Conservation (phyloP, 2,888 invertebrate genomes). For the Meiosimyza platycephala region DNA sequence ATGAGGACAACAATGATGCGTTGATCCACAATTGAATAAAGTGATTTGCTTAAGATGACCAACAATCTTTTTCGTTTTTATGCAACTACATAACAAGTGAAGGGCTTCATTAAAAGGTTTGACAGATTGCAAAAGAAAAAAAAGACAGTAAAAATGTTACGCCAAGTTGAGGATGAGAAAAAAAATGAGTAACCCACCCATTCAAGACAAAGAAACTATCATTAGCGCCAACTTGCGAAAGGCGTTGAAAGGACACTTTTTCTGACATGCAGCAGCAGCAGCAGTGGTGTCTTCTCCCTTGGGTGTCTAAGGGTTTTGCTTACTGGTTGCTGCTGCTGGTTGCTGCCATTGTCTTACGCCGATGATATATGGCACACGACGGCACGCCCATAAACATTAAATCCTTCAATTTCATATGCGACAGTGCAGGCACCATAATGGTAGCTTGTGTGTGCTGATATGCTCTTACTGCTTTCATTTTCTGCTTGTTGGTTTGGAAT, state of each 20-base stretch:
- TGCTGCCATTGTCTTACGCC: conserved; percentile 34
- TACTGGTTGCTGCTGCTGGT: neutral
- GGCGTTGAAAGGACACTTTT: conserved; percentile 40
- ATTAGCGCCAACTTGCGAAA: conserved; percentile 7
- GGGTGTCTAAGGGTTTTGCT: neutral
- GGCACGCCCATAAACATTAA: conserved; percentile 50
- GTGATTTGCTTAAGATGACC: conserved; percentile 40
- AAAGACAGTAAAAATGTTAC: neutral
- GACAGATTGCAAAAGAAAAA: conserved; percentile 27
- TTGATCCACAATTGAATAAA: conserved; percentile 38
- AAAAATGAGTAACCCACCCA: neutral
- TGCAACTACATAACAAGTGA: neutral
- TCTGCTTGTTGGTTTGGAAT: conserved; percentile 34
- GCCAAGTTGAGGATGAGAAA: neutral
- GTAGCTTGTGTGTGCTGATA: neutral
- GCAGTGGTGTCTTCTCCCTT: neutral
- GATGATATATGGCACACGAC: conserved; percentile 48
- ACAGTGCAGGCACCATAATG: neutral
- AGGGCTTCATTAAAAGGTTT: conserved; percentile 39
- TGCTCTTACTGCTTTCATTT: conserved; percentile 31
- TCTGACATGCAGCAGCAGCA: neutral
- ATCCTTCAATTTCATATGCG: conserved; percentile 15
- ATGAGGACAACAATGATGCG: conserved; percentile 31
- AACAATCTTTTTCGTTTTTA: conserved; percentile 27
- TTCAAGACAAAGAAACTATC: conserved; percentile 16